Evolutionary conservation across 92 coral and sea anemone genomes (phyloP).

Genomic region (Metridium senile): DNA sequence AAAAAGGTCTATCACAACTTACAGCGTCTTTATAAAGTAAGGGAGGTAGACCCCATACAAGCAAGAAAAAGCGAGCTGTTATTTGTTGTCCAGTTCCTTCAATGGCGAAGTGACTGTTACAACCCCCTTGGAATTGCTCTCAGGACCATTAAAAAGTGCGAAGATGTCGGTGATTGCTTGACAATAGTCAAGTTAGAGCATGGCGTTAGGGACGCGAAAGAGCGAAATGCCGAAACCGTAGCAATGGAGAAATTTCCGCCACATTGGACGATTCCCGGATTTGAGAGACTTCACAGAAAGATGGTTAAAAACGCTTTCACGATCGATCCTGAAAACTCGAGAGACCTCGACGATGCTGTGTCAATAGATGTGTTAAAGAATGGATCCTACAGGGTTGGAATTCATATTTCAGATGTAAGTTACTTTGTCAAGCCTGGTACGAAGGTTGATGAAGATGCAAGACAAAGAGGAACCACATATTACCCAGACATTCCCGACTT

Average conservation of each 20-base stretch:
- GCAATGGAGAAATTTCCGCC: slow-evolving; percentile 37
- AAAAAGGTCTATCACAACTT: slow-evolving; percentile 14
- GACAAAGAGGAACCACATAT: slow-evolving; percentile 76
- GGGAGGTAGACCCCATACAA: slow-evolving; percentile 40
- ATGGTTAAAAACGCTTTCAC: slow-evolving; percentile 65
- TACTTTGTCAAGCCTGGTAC: slow-evolving; percentile 73
- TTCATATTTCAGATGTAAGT: slow-evolving; percentile 95
- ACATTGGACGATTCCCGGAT: slow-evolving; percentile 59
- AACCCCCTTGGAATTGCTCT: slow-evolving; percentile 79
- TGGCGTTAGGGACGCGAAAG: slow-evolving; percentile 48
- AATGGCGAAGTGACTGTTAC: slow-evolving; percentile 62
- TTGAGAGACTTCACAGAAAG: slow-evolving; percentile 46
- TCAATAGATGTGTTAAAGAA: slow-evolving; percentile 42
- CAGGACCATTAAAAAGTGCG: slow-evolving; percentile 56
- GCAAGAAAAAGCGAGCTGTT: slow-evolving; percentile 60
- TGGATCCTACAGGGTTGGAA: slow-evolving; percentile 55
- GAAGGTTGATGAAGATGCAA: slow-evolving; percentile 73
- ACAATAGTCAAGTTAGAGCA: slow-evolving; percentile 69
- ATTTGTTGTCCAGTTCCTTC: slow-evolving; percentile 77
- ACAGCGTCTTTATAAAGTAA: slow-evolving; percentile 27
- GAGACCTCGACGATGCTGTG: slow-evolving; percentile 91
- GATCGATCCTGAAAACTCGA: slow-evolving; percentile 77
- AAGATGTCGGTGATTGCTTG: slow-evolving; percentile 36
- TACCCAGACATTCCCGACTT: slow-evolving; percentile 58
- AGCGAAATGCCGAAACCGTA: slow-evolving; percentile 9